A percentile compares a stretch with the other conserved stretches of the same genome.
These are phyloP conservation scores for Lucinisca nassula DNA, from an alignment of 2,888 invertebrate genomes.

Conservation along the genomic window DNA sequence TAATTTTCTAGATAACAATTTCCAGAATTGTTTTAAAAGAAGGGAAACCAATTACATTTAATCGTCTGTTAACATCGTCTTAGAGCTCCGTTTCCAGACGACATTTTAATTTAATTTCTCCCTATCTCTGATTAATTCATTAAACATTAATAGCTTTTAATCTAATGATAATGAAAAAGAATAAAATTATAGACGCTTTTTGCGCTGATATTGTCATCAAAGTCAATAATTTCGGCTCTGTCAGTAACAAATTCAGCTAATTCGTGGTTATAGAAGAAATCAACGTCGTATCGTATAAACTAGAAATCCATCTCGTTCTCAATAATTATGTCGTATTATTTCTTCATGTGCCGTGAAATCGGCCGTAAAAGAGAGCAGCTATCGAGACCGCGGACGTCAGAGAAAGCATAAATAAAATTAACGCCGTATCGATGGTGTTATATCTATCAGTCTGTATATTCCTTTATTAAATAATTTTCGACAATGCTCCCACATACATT, in stretches of 20 bases:
- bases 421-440: not conserved
- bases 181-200: conserved; percentile 64
- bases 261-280: conserved; percentile 57
- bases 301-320: conserved; percentile 54
- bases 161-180: conserved; percentile 12
- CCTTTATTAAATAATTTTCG: not conserved
- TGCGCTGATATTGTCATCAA: conserved; percentile 55
- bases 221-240: conserved; percentile 53
- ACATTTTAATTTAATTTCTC: not conserved
- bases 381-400: not conserved
- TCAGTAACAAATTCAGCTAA: conserved; percentile 60
- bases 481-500: not conserved
- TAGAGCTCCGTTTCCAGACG: not conserved
- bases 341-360: not conserved
- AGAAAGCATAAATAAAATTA: conserved; percentile 7
- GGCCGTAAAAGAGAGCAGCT: conserved; percentile 1
- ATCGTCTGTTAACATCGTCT: not conserved
- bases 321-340: conserved; percentile 34
- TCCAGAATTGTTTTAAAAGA: not conserved
- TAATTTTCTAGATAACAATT: not conserved
- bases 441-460: conserved; percentile 1
- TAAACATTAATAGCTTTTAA: conserved; percentile 22
- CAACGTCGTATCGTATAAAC: conserved; percentile 61
- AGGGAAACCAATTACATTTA: not conserved
- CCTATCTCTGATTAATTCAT: conserved; percentile 20